A percentile compares a stretch with the other conserved stretches of the same genome.
Evolutionary conservation across 2,113 vertebrate genomes (phyloP).

Genomic region (Aldabrachelys gigantea): DNA sequence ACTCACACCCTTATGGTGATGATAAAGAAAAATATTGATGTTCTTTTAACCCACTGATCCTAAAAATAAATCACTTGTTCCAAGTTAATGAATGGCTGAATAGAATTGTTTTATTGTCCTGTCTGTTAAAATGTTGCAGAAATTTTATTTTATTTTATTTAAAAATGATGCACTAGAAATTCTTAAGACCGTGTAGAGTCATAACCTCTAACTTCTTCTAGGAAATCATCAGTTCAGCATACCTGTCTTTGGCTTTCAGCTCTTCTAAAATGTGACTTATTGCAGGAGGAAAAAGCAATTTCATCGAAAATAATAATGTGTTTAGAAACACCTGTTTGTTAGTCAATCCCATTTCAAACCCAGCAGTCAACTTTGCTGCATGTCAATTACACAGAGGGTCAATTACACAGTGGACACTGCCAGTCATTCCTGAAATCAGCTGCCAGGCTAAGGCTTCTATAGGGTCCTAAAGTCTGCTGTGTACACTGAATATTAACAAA

Average conservation of each 20-base stretch:
- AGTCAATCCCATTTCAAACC: not conserved
- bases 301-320: not conserved
- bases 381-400: not conserved
- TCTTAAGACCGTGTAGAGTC: not conserved
- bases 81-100: not conserved
- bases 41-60: not conserved
- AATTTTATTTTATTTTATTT: not conserved
- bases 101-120: not conserved
- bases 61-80: not conserved
- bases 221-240: not conserved
- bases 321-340: not conserved
- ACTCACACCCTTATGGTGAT: not conserved
- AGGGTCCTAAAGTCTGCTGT: not conserved
- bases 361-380: not conserved
- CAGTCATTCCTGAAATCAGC: not conserved
- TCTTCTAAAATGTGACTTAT: not conserved
- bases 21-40: not conserved
- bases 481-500: not conserved
- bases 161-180: not conserved
- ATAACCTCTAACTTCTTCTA: not conserved
- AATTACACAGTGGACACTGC: not conserved
- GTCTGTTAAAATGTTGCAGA: not conserved
- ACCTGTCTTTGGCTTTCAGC: not conserved
- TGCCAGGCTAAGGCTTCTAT: rapidly evolving
- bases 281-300: not conserved